Conservation (phyloP, 2,888 invertebrate species). For the Hemistola chrysoprasaria region DNA sequence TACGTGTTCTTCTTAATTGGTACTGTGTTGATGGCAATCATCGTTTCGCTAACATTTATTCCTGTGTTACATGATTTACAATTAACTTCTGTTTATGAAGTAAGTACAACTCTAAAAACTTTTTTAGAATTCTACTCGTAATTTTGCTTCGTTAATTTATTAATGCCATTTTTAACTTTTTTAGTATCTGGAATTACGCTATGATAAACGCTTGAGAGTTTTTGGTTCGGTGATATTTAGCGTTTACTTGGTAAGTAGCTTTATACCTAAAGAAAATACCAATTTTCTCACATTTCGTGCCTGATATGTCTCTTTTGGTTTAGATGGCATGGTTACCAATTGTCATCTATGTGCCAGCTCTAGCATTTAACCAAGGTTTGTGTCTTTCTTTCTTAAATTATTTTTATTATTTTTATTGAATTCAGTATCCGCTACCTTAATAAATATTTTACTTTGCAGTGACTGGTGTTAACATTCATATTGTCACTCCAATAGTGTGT, state of each 20-base stretch:
- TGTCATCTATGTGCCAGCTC: slow-evolving; percentile 87
- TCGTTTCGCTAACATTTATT: slow-evolving; percentile 84
- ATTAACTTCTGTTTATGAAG: slow-evolving; percentile 90
- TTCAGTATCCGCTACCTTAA: no score
- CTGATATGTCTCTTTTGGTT: slow-evolving; percentile 7
- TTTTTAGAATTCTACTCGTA: no score
- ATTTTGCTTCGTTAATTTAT: no score
- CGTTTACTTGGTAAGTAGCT: slow-evolving; percentile 84
- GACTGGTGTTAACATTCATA: slow-evolving; percentile 88
- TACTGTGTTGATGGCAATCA: slow-evolving; percentile 82
- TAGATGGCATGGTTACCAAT: slow-evolving; percentile 88
- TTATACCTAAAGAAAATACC: slow-evolving; percentile 7
- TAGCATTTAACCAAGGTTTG: slow-evolving; percentile 87
- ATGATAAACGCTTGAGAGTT: slow-evolving; percentile 84
- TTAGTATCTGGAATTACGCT: slow-evolving; percentile 85
- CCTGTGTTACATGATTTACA: slow-evolving; percentile 87
- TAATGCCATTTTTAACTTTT: slow-evolving; percentile 29
- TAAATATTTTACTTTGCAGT: slow-evolving; percentile 69
- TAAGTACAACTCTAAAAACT: slow-evolving; percentile 52
- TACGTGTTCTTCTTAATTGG: slow-evolving; percentile 85
- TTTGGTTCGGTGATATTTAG: slow-evolving; percentile 86
- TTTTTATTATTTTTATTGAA: neutral
- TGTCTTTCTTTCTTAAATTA: slow-evolving; percentile 4
- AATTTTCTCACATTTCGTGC: neutral
- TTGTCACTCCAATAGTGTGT: slow-evolving; percentile 88